Conservation (phyloP, 2,888 invertebrate genomes). For the Meteorus cinctellus region DNA sequence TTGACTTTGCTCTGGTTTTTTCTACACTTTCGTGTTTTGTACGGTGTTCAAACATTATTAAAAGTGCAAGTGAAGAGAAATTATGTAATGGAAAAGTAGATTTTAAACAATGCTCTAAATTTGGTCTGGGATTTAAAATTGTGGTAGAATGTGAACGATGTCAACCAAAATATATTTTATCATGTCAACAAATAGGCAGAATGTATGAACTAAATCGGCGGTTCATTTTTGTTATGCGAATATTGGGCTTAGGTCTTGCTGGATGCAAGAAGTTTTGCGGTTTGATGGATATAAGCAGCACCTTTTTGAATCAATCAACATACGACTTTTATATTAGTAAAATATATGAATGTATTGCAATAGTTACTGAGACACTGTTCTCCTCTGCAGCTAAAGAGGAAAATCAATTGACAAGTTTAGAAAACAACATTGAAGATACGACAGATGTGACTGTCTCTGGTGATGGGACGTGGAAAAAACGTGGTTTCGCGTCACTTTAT, state of each 20-base stretch:
- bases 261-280: slow-evolving; percentile 50
- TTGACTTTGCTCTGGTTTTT: not conserved
- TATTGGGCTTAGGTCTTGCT: slow-evolving; percentile 51
- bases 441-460: slow-evolving; percentile 56
- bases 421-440: slow-evolving; percentile 53
- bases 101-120: slow-evolving; percentile 49
- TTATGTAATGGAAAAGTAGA: slow-evolving; percentile 48
- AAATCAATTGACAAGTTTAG: slow-evolving; percentile 50
- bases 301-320: slow-evolving; percentile 49
- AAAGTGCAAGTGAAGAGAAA: slow-evolving; percentile 46
- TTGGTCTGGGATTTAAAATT: slow-evolving; percentile 52
- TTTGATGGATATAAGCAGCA: slow-evolving; percentile 50
- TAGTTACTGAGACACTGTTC: slow-evolving; percentile 40
- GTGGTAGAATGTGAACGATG: slow-evolving; percentile 48
- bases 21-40: slow-evolving; percentile 43
- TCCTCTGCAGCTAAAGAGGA: slow-evolving; percentile 47
- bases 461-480: slow-evolving; percentile 57
- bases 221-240: slow-evolving; percentile 53
- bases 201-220: slow-evolving; percentile 50
- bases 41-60: slow-evolving; percentile 41
- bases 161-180: slow-evolving; percentile 49
- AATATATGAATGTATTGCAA: slow-evolving; percentile 46
- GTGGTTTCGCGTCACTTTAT: slow-evolving; percentile 48
- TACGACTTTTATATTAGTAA: slow-evolving; percentile 48
- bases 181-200: slow-evolving; percentile 48